Conservation (phyloP, 2,888 invertebrate genomes). For the Koerneria pararmatus region DNA sequence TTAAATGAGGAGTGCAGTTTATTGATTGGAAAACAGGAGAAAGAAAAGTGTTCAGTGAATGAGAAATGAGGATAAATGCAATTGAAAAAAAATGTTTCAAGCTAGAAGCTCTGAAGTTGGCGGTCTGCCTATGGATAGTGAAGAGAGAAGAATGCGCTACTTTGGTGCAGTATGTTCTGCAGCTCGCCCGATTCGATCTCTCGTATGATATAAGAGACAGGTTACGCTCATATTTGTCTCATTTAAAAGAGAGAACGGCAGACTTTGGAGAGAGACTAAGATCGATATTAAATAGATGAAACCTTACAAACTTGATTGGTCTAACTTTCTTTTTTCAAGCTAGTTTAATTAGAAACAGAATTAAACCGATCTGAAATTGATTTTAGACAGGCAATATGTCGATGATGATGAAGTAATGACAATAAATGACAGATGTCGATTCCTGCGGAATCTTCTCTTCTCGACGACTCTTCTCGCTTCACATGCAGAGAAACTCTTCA, state of each 20-base stretch:
- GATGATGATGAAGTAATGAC: too few relatives aligned
- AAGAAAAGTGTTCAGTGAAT: too few relatives aligned
- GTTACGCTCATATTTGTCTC: too few relatives aligned
- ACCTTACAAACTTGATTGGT: not conserved
- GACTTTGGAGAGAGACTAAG: too few relatives aligned
- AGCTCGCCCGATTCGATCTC: slow-evolving; percentile 88
- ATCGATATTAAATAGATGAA: too few relatives aligned
- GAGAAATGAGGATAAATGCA: too few relatives aligned
- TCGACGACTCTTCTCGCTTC: slow-evolving; percentile 59
- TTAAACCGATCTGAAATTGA: not conserved
- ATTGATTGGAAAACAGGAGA: too few relatives aligned
- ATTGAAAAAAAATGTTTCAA: slow-evolving; percentile 18
- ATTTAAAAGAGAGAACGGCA: too few relatives aligned
- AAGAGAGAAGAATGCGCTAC: slow-evolving; percentile 80
- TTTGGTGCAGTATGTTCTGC: slow-evolving; percentile 87
- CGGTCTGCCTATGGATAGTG: slow-evolving; percentile 84
- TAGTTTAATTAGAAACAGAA: not conserved
- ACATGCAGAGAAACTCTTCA: slow-evolving; percentile 76
- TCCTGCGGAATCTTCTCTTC: slow-evolving; percentile 78
- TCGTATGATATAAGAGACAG: slow-evolving; percentile 92
- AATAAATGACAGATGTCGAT: slow-evolving; percentile 74
- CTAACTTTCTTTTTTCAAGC: not conserved
- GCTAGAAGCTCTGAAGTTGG: slow-evolving; percentile 86
- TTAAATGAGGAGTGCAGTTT: too few relatives aligned
- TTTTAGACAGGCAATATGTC: too few relatives aligned